Percentiles rank a stretch among this genome's conserved stretches.
Conservation (phyloP, 2,888 invertebrate species). For the Chymomyza amoena region DNA sequence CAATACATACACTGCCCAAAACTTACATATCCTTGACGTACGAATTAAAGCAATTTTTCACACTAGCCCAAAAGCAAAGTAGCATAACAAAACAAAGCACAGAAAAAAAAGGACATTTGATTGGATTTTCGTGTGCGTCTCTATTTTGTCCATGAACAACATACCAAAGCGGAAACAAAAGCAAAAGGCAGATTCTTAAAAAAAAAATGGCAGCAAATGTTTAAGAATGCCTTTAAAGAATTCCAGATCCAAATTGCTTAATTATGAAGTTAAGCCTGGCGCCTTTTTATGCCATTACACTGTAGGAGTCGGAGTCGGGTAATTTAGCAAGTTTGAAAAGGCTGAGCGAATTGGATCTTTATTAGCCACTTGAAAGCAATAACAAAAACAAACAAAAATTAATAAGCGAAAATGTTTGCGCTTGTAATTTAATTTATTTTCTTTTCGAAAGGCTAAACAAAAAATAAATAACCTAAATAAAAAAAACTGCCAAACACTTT, state of each 20-base stretch:
- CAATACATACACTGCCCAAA: too few relatives aligned
- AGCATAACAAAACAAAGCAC: neutral
- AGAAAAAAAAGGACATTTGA: constrained; percentile 38
- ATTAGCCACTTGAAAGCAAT: neutral
- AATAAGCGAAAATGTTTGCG: constrained; percentile 40
- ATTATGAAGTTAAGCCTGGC: neutral
- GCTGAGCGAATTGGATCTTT: neutral
- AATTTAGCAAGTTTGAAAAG: neutral
- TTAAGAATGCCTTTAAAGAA: neutral
- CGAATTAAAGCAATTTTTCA: neutral
- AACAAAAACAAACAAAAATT: constrained; percentile 29
- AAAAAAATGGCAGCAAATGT: neutral
- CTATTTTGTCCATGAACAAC: neutral
- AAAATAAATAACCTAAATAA: neutral
- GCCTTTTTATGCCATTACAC: neutral
- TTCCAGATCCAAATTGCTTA: neutral
- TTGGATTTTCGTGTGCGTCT: constrained; percentile 31
- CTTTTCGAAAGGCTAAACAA: neutral
- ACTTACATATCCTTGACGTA: neutral
- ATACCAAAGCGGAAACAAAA: neutral
- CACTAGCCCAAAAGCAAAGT: neutral
- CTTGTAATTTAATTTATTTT: constrained; percentile 45
- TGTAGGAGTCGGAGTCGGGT: neutral
- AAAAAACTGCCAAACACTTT: neutral
- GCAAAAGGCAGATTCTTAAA: neutral